Evolutionary conservation across 2,797 vertebrate species (phyloP).

Genomic region (Coluber constrictor): DNA sequence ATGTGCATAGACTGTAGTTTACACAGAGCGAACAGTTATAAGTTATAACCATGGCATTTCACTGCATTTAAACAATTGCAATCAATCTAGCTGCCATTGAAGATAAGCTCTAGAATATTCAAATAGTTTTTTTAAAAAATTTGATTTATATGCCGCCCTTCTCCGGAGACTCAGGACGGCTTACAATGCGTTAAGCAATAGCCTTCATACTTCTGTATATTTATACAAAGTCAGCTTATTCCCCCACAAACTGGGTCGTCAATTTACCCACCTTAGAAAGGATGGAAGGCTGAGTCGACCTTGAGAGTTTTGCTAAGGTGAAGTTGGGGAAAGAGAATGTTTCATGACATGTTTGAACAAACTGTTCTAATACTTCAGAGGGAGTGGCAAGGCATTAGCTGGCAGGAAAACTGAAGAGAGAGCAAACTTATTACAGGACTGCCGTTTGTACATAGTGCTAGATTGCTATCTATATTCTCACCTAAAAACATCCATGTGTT

Average conservation of each 20-base stretch:
- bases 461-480: not conserved
- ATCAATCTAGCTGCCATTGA: not conserved
- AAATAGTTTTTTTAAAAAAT: too few relatives aligned
- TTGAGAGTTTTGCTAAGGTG: slow-evolving; percentile 3
- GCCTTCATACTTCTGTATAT: too few relatives aligned
- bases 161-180: too few relatives aligned
- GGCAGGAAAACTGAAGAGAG: slow-evolving; percentile 31
- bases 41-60: not conserved
- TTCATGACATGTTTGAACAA: slow-evolving; percentile 55
- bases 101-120: not conserved
- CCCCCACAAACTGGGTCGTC: too few relatives aligned
- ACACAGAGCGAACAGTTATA: not conserved
- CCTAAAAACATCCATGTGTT: fast-evolving
- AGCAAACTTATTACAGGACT: slow-evolving; percentile 36
- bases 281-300: too few relatives aligned
- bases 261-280: too few relatives aligned
- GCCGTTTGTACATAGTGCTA: slow-evolving; percentile 12
- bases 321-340: not conserved
- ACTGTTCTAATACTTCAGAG: slow-evolving; percentile 36
- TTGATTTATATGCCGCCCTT: too few relatives aligned
- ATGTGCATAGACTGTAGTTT: not conserved
- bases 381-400: slow-evolving; percentile 52
- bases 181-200: too few relatives aligned
- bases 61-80: not conserved
- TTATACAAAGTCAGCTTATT: too few relatives aligned